Base-by-base conservation (phyloP, 2,113 vertebrate genomes). In the Etheostoma spectabile region DNA sequence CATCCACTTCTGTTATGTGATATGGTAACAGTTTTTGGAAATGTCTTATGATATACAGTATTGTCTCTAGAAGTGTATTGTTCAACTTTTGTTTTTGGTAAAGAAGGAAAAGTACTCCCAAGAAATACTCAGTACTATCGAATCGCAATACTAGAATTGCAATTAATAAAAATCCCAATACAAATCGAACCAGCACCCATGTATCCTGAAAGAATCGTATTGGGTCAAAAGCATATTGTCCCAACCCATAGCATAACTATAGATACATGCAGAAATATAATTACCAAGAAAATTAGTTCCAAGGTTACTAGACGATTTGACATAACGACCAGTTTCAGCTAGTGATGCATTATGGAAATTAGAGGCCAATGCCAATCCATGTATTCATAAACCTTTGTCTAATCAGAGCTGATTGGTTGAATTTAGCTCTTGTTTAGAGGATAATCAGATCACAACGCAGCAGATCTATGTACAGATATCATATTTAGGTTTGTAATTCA, bases 371-470 rank as follows among this genome's bases (percentile, higher is more conserved):
- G 8, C 35, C 35, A 38, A 8, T 8, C 35, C 8, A 38, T 38
- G 38, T 45, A 38, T 38, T 30, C 55, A 38, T 16, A 38, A 42
- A 15, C 45, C 45, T 60, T 70, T 62, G 27, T 62, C 6, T 64
- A 80, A 71, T 48, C 33, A 27, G 33, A 30, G 35, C 48, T 5
- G 3, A 15, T 46, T 18, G 7, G 33, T 27, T 69, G 11, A 21
- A 48, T 73, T 70, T 51, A 57, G 62, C 67, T 48, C 38, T 21
- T 73, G 48, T 59, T 79, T 33, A 48, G 42, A 66, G n/a, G n/a
- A n/a, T n/a, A n/a, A n/a, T n/a, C n/a, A n/a, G n/a, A n/a, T 24
- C 63, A 52, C 38, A 82, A 24, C 3, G 3, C 22, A 33, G 46
- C 18, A 42, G 22, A 71, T 52, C 22, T 48, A 8, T 53, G 16